These are phyloP conservation scores for Acanthoscelides obtectus DNA, from an alignment of 2,888 invertebrate species.

Conservation along the genomic window DNA sequence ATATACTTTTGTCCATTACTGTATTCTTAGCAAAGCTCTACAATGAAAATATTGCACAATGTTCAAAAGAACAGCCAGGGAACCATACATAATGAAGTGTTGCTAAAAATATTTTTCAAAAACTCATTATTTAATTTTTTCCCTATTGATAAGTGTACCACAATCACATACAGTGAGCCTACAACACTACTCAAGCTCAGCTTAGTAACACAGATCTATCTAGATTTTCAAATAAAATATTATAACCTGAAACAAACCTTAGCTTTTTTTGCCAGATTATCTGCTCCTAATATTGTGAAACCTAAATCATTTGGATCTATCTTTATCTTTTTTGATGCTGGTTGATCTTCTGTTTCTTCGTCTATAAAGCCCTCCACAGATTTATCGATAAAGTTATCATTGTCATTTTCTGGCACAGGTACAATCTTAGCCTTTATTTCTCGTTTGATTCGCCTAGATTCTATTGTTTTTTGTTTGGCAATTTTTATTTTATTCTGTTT, in stretches of 20 bases:
- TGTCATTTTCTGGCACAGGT: conserved; percentile 28
- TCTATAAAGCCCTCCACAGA: conserved; percentile 17
- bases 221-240: no score
- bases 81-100: no score
- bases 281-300: conserved; percentile 66
- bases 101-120: no score
- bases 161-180: no score
- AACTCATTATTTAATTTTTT: no score
- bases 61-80: no score
- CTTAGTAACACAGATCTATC: no score
- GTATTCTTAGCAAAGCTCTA: no score
- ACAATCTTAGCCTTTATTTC: conserved; percentile 25
- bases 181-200: no score
- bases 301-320: conserved; percentile 42
- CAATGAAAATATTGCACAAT: no score
- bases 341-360: conserved; percentile 12
- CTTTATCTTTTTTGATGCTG: conserved; percentile 32
- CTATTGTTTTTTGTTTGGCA: conserved; percentile 33
- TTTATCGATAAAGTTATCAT: conserved; percentile 30
- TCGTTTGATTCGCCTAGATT: conserved; percentile 25
- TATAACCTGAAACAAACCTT: conserved; percentile 51
- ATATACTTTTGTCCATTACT: no score
- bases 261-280: conserved; percentile 54
- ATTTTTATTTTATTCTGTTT: conserved; percentile 33
- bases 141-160: no score